Evolutionary conservation across 2,888 invertebrate genomes (phyloP), one percentile per base, ranked within the genome.

Genomic region (Tenthredo scrophulariae): DNA sequence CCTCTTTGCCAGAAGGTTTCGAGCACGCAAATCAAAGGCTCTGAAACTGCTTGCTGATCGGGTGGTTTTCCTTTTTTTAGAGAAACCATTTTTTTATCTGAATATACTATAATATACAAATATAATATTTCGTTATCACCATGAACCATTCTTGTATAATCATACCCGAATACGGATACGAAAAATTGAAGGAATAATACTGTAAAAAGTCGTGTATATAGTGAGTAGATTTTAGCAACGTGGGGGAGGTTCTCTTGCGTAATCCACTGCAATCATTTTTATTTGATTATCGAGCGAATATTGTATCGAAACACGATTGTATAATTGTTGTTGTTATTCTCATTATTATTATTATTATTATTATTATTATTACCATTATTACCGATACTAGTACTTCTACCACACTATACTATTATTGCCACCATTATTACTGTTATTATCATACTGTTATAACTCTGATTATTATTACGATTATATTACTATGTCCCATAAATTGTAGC

Each of bases 201-300:
- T 40, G 89, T 92, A 90, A 89, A 91, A 90, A 91, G 88, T 89
- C 88, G 88, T 91, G 91, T 92, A 92, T 89, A 92, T 92, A 92
- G 88, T 88, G 85, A 26, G 26, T 50, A 77, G 77, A 74, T 46
- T 40, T 54, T 77, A 77, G 54, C 50, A 85, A 85, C 65, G 85
- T 84, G 86, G 74, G 65, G 86, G 85, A 87, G 84, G 84, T 86
- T 86, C 86, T 84, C 85, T 88, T 88, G 54, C 54, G 26, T 77
- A 77, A 85, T 84, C 86, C 85, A 62, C 22, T 0, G 40, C 62
- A 22, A 62, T 58, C 75, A 87, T 88, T 88, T 88, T 87, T 88
- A 89, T 84, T 85, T 50, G 33, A 86, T 86, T 75, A 86, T 80
- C 84, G 74, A 86, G 46, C 79, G 62, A 50, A 84, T 70, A 29